Percentiles rank a stretch among this genome's conserved stretches.
Evolutionary conservation across 2,113 vertebrate species (phyloP).

Genomic region (Megaleporinus macrocephalus): DNA sequence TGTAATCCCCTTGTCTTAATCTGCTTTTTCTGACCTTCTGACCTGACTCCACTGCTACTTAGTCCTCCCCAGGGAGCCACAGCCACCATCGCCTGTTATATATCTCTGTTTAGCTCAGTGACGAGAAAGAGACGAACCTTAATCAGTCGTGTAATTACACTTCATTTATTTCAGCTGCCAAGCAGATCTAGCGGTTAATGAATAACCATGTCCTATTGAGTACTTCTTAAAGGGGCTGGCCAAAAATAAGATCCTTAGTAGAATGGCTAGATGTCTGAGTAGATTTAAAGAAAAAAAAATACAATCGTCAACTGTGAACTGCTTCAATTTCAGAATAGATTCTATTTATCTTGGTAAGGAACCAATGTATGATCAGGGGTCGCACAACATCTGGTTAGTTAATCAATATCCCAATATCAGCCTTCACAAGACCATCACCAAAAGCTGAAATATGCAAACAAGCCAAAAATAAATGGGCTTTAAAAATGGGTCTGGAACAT

Average conservation of each 20-base stretch:
- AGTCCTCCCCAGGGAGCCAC: slow-evolving; percentile 69
- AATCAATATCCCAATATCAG: too few relatives aligned
- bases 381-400: too few relatives aligned
- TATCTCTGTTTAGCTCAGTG: slow-evolving; percentile 69
- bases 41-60: slow-evolving; percentile 67
- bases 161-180: slow-evolving; percentile 78
- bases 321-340: neutral
- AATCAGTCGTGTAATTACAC: slow-evolving; percentile 77
- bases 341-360: neutral
- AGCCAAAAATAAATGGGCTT: too few relatives aligned
- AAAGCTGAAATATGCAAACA: too few relatives aligned
- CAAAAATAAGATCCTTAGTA: slow-evolving; percentile 27
- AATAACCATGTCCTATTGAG: slow-evolving; percentile 68
- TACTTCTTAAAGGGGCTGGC: slow-evolving; percentile 64
- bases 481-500: too few relatives aligned
- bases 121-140: slow-evolving; percentile 67
- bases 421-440: too few relatives aligned
- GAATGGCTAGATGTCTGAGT: neutral
- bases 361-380: too few relatives aligned
- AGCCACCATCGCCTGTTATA: slow-evolving; percentile 64
- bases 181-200: slow-evolving; percentile 72
- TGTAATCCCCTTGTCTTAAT: slow-evolving; percentile 80
- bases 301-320: neutral
- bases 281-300: too few relatives aligned
- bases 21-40: slow-evolving; percentile 72